A percentile compares a stretch with the other conserved stretches of the same genome.
Conservation (phyloP, 2,113 vertebrate species). For the Pedetes capensis region DNA sequence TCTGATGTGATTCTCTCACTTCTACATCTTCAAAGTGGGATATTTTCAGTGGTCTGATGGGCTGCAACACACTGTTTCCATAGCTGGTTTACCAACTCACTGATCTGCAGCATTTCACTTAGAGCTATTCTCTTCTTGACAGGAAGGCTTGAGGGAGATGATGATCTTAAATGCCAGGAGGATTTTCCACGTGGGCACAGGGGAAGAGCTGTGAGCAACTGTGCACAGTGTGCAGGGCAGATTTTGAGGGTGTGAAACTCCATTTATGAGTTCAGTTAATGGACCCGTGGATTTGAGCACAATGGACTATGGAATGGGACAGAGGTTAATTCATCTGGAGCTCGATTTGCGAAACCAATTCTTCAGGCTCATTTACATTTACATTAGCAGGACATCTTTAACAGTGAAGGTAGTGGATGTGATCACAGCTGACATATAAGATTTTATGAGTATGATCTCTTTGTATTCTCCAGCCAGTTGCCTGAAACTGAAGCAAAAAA, state of each 20-base stretch:
- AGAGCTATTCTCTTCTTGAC: conserved; percentile 37
- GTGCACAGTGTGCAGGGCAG: not conserved
- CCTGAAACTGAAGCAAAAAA: not conserved
- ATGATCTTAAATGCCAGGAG: conserved; percentile 44
- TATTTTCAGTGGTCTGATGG: conserved; percentile 32
- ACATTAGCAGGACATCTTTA: conserved; percentile 34
- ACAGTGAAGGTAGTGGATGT: conserved; percentile 11
- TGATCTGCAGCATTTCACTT: conserved; percentile 56
- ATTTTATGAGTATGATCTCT: not conserved
- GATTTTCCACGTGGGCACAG: not conserved
- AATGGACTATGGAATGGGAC: not conserved
- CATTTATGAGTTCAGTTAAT: conserved; percentile 20
- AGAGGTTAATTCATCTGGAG: conserved; percentile 34
- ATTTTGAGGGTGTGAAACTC: not conserved
- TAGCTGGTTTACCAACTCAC: conserved; percentile 51
- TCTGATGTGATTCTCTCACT: conserved; percentile 21
- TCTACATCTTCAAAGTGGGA: conserved; percentile 37
- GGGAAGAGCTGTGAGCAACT: not conserved
- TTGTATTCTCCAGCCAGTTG: not conserved
- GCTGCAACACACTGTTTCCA: conserved; percentile 28
- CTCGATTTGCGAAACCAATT: not conserved
- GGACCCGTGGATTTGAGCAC: not conserved
- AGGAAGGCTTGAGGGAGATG: conserved; percentile 56
- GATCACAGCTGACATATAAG: conserved; percentile 38
- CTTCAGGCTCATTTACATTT: conserved; percentile 57